These are phyloP conservation scores for Nymphalis urticae DNA, from an alignment of 2,888 invertebrate species.

Conservation along the genomic window DNA sequence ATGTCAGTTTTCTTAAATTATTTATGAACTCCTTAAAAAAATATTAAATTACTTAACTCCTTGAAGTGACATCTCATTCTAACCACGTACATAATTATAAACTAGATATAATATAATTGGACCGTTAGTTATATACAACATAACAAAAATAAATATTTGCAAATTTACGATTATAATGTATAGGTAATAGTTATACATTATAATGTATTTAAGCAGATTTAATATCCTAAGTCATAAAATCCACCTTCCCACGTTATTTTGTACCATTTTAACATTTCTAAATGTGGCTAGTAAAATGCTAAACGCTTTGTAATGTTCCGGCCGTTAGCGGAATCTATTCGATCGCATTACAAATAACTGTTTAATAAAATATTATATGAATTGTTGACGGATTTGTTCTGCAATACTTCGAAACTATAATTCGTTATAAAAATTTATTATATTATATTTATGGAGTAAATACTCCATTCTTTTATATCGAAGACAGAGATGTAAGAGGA, in stretches of 20 bases:
- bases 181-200: not conserved
- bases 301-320: slow-evolving; percentile 44
- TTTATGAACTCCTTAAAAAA: no score
- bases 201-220: slow-evolving; percentile 23
- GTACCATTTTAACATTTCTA: slow-evolving; percentile 43
- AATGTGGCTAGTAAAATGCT: slow-evolving; percentile 43
- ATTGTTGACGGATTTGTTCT: slow-evolving; percentile 33
- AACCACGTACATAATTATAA: no score
- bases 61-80: no score
- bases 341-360: slow-evolving; percentile 36
- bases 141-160: no score
- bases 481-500: not conserved
- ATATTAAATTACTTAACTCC: no score
- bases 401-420: slow-evolving; percentile 21
- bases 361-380: slow-evolving; percentile 35
- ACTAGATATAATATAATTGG: no score
- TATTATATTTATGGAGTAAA: no score
- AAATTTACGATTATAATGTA: no score
- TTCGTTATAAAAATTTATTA: slow-evolving; percentile 28
- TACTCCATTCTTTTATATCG: slow-evolving; percentile 2
- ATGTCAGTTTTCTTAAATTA: no score
- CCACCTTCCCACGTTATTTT: slow-evolving; percentile 42
- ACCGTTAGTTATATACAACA: no score
- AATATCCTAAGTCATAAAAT: slow-evolving; percentile 26
- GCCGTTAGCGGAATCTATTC: slow-evolving; percentile 39